A percentile compares a stretch with the other conserved stretches of the same genome.
Evolutionary conservation across 2,888 invertebrate genomes (phyloP).

Genomic region (Polymixis flavicincta): DNA sequence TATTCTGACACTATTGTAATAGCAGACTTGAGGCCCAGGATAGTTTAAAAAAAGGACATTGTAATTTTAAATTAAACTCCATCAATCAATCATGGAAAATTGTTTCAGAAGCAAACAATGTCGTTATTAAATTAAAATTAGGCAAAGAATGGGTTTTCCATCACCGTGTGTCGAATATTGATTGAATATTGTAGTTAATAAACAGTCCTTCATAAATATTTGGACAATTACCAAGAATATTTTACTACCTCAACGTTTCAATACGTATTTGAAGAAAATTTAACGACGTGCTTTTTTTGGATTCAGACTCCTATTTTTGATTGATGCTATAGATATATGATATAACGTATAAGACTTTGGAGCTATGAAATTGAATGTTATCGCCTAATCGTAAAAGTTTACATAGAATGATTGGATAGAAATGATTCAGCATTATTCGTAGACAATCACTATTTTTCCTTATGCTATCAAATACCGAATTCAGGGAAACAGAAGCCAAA

Average conservation of each 20-base stretch:
- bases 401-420: conserved; percentile 14
- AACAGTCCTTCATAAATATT: background rate
- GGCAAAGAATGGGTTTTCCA: background rate
- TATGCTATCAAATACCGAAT: conserved; percentile 1
- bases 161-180: conserved; percentile 2
- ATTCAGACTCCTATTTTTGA: background rate
- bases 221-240: background rate
- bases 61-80: background rate
- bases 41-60: background rate
- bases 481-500: conserved; percentile 4
- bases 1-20: too few relatives aligned
- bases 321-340: background rate
- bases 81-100: background rate
- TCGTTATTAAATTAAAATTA: conserved; percentile 6
- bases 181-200: conserved; percentile 6
- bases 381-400: conserved; percentile 16
- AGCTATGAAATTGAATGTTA: background rate
- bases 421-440: conserved; percentile 7
- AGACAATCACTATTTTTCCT: background rate
- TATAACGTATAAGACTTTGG: background rate
- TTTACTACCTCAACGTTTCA: background rate
- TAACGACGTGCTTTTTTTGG: background rate
- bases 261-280: background rate
- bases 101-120: background rate
- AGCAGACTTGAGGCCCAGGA: too few relatives aligned